Base-by-base conservation (phyloP, 2,113 vertebrate genomes). In the Caracal caracal region DNA sequence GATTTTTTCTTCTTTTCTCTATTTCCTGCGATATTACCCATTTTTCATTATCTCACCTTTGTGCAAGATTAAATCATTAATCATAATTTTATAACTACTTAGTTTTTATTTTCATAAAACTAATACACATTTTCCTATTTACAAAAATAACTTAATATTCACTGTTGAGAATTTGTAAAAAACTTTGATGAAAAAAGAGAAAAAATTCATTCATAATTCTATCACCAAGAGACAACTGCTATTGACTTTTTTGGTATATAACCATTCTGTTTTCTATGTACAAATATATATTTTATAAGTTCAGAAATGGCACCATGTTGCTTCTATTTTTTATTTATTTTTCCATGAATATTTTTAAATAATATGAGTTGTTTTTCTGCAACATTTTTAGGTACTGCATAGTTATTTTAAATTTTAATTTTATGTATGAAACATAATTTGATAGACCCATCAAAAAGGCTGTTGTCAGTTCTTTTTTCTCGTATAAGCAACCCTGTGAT, bases 341-440 rank as follows among this genome's bases (percentile, higher is more conserved):
- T 51, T 15, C 4, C 37, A 65, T 63, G n/a, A 86, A 66, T 95
- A 71, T 91, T 90, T 93, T 26, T 13, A 97, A 95, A 84, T 56
- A 6, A 91, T 59, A 28, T 13, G 5, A 79, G 11, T 80, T 80
- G 10, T 51, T 78, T 87, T 65, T 40, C 5, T 68, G 35, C 2
- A 73, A 47, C 13, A 33, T 88, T 71, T 59, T 78, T 68, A 70
- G 35, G 20, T 88, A 35, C 4, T 82, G 1, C 35, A 75, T 20
- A 81, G 33, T 66, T 93, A 73, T 43, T 88, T 88, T 35, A 85
- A 84, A 89, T 26, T 84, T 94, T 90, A 94, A 81, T 90, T 96
- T 90, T 86, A 79, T 83, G 9, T 40, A 30, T 92, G 59, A 95
- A 87, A 61, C 11, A 53, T 83, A 85, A 95, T 86, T 81, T 94